Evolutionary conservation across 2,113 vertebrate species (phyloP).

Genomic region (Aptenodytes patagonicus): DNA sequence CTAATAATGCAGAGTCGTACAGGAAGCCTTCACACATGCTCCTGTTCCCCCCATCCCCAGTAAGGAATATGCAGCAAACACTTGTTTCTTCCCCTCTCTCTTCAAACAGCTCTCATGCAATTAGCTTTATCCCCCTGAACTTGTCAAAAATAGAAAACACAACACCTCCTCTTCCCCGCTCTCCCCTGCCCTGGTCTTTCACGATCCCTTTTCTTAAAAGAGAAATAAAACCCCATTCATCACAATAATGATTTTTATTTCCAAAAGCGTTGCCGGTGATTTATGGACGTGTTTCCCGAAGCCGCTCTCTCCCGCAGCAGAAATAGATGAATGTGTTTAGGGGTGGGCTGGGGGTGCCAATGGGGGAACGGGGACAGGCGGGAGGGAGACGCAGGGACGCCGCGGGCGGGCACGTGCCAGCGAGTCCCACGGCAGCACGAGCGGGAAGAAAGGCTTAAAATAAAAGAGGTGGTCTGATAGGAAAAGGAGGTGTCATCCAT

Average conservation of each 20-base stretch:
- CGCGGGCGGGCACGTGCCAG: background rate
- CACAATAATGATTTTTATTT: conserved; percentile 51
- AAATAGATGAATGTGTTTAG: background rate
- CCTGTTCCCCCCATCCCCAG: background rate
- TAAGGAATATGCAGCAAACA: background rate
- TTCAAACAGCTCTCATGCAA: background rate
- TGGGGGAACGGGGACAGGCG: background rate
- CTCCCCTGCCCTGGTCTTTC: background rate
- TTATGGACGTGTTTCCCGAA: conserved; percentile 22
- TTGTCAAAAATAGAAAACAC: background rate
- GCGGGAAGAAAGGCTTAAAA: background rate
- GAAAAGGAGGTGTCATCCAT: background rate
- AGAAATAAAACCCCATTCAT: conserved; percentile 37
- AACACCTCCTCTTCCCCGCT: background rate
- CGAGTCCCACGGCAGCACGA: background rate
- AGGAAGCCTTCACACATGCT: background rate
- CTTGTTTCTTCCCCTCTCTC: background rate
- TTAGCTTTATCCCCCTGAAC: background rate
- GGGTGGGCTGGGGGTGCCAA: background rate
- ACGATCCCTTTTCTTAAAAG: background rate
- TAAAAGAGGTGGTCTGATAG: background rate
- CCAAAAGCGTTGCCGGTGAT: background rate
- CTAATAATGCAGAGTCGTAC: accelerated
- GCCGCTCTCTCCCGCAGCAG: background rate
- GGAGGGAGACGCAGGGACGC: background rate